A percentile compares a stretch with the other conserved stretches of the same genome.
phyloP scores from a whole-genome alignment of 2,113 vertebrate species.

The Chionodraco myersi region DNA sequence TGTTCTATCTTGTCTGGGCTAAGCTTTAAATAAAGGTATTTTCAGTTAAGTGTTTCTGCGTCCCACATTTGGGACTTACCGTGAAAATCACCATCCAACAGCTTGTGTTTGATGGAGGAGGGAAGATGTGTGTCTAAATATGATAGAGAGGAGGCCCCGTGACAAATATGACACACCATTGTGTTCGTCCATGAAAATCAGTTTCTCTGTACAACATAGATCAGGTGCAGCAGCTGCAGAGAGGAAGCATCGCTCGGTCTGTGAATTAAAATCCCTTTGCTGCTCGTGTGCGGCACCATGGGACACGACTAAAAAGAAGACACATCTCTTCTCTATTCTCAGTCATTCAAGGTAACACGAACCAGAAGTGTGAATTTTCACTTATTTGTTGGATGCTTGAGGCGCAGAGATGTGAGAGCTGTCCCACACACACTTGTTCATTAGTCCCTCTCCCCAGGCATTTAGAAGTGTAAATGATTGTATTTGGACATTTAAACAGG shows the following conservation, averaged over 20 bases:
- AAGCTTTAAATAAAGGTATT: too few species aligned
- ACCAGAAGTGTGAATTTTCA: neutral
- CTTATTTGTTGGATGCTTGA: conserved; percentile 1
- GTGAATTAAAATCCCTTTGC: neutral
- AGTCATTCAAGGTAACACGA: conserved; percentile 4
- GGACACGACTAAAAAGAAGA: neutral
- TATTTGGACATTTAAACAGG: conserved; percentile 63
- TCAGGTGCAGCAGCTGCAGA: conserved; percentile 28
- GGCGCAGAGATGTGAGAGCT: neutral
- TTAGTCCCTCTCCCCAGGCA: conserved; percentile 23
- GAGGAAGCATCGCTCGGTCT: conserved; percentile 9
- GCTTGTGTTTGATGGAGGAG: conserved; percentile 18
- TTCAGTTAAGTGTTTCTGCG: too few species aligned
- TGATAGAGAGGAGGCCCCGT: conserved; percentile 33
- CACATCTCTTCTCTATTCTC: conserved; percentile 1
- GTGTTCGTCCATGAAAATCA: conserved; percentile 35
- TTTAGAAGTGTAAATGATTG: conserved; percentile 62
- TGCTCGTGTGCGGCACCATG: neutral
- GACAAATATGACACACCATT: conserved; percentile 34
- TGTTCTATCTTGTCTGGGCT: too few species aligned
- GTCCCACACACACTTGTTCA: neutral
- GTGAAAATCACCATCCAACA: too few species aligned
- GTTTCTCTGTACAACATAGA: conserved; percentile 35
- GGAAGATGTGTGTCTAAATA: conserved; percentile 36
- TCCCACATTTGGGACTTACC: too few species aligned